Base-by-base conservation (phyloP, 2,888 invertebrate species). In the Plutella xylostella region DNA sequence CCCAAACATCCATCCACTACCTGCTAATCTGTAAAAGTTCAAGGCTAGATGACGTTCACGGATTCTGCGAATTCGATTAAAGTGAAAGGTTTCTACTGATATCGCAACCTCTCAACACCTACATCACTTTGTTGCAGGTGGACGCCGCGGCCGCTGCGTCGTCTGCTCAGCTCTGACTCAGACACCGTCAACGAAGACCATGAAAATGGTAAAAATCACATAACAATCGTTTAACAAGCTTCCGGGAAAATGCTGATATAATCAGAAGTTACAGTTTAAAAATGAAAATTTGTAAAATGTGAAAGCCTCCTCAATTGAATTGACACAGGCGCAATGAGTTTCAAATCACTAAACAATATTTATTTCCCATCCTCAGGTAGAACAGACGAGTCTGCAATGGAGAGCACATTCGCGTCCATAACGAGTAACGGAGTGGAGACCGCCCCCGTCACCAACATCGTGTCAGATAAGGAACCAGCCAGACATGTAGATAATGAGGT, bases 101-200 rank as follows among this genome's bases (percentile, higher is more conserved):
- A n/a, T n/a, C n/a, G n/a, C n/a, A n/a, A n/a, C n/a, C n/a, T n/a
- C n/a, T n/a, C n/a, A n/a, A n/a, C n/a, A n/a, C n/a, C n/a, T n/a
- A n/a, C n/a, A n/a, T n/a, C n/a, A n/a, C n/a, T n/a, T n/a, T n/a
- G n/a, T 44, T 44, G n/a, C 55, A 82, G 82, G 45, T 80, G 78
- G 75, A 78, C 79, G 5, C 78, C 78, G 19, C 66, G 61, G 55
- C 68, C 72, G 1, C 54, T 82, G 35, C 69, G 74, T 11, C 67
- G 77, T 6, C 54, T 80, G 19, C 60, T 80, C 46, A 79, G 77
- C 46, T 58, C 73, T 1, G 74, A 76, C 47, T 72, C 76, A 1
- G 75, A 76, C 45, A 55, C 65, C 5, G 55, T 62, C 7, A 45
- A 54, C 7, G 68, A 67, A 48, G 73, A 72, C 37, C 57, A 49